Evolutionary conservation across 2,888 invertebrate species (phyloP).

Genomic region (Hirtodrosophila alboralis): DNA sequence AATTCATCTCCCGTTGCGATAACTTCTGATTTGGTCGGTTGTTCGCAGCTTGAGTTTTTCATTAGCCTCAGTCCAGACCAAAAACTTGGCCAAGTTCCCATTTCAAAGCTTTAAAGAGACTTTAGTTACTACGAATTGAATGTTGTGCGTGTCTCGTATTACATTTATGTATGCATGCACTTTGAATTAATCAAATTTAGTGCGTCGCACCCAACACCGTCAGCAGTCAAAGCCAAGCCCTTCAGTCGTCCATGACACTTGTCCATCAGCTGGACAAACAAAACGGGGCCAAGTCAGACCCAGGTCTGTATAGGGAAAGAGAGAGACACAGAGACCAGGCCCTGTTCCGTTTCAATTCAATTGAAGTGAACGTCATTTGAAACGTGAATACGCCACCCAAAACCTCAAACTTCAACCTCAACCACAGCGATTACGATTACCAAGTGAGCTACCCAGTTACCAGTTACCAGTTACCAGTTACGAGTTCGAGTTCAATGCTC

Average conservation of each 20-base stretch:
- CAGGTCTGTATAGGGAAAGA: too few species aligned
- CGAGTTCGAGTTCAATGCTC: conserved; percentile 70
- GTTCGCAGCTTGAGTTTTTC: conserved; percentile 64
- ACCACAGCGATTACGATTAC: conserved; percentile 57
- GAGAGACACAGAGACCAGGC: conserved; percentile 6
- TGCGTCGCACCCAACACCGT: conserved; percentile 54
- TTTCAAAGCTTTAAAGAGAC: conserved; percentile 2
- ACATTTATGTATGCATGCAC: conserved; percentile 44
- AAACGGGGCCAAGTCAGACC: conserved; percentile 46
- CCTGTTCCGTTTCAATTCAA: conserved; percentile 40
- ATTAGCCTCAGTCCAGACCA: conserved; percentile 46
- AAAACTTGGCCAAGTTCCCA: conserved; percentile 15
- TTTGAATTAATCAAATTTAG: conserved; percentile 71
- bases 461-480: conserved; percentile 25
- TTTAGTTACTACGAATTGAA: neutral
- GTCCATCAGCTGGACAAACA: conserved; percentile 72
- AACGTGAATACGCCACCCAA: conserved; percentile 63
- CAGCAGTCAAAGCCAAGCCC: conserved; percentile 58
- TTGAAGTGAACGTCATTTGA: conserved; percentile 68
- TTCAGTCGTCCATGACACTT: conserved; percentile 66
- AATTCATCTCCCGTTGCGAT: conserved; percentile 71
- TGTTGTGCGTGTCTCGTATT: conserved; percentile 38
- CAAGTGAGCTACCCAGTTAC: conserved; percentile 34
- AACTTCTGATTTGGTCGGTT: conserved; percentile 54
- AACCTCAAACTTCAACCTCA: conserved; percentile 11